Percentiles rank a stretch among this genome's conserved stretches.
phyloP scores from a whole-genome alignment of 2,113 vertebrate genomes.

The Ciconia boyciana region DNA sequence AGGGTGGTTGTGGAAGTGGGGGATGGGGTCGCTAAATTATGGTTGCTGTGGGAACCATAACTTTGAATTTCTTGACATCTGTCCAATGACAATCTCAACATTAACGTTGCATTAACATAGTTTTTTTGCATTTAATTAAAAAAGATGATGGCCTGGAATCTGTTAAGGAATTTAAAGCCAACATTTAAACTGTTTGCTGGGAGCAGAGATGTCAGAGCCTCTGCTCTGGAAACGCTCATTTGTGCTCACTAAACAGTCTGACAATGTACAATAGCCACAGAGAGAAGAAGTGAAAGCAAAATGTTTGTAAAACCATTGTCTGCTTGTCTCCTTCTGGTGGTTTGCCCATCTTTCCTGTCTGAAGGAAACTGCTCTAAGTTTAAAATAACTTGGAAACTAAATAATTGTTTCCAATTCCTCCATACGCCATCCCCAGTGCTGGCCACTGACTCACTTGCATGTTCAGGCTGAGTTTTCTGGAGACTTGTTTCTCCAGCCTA shows the following conservation, averaged over 20 bases:
- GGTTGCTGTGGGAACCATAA: conserved; percentile 75
- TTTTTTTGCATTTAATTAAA: conserved; percentile 75
- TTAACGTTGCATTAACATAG: conserved; percentile 73
- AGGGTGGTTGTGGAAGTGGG: conserved; percentile 33
- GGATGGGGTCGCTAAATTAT: conserved; percentile 58
- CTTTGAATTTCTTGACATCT: conserved; percentile 74
- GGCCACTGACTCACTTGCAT: not conserved
- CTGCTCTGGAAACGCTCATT: conserved; percentile 44
- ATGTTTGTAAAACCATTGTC: not conserved
- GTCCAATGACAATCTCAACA: conserved; percentile 75
- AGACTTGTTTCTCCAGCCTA: not conserved
- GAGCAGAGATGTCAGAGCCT: conserved; percentile 63
- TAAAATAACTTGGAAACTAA: conserved; percentile 20
- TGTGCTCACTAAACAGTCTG: not conserved
- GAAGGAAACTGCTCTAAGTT: not conserved
- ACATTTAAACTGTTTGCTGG: conserved; percentile 68
- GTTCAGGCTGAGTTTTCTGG: not conserved
- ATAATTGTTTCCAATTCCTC: not conserved
- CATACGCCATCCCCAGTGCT: not conserved
- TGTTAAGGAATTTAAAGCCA: conserved; percentile 75
- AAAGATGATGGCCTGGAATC: conserved; percentile 73
- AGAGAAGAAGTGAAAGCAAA: not conserved
- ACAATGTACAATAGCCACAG: conserved; percentile 23
- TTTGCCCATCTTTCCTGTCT: not conserved
- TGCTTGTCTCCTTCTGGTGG: conserved; percentile 3